phyloP scores from a whole-genome alignment of 2,888 invertebrate genomes.

The Cancer borealis region DNA sequence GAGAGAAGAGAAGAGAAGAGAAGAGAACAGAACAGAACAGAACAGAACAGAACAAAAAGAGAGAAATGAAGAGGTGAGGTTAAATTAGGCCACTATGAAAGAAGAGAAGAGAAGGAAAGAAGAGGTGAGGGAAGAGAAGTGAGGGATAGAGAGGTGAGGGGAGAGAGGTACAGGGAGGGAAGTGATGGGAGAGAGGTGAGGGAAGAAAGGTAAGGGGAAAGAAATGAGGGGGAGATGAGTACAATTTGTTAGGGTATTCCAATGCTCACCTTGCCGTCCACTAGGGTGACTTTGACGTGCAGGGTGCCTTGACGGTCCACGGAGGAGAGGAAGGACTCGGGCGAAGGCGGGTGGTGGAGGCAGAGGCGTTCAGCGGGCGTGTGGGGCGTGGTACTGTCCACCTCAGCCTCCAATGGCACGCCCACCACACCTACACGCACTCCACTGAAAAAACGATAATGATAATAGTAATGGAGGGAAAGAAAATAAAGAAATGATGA shows the following conservation, averaged over 20 bases:
- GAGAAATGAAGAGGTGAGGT: slow-evolving; percentile 3
- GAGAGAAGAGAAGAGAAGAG: neutral
- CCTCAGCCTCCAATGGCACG: neutral
- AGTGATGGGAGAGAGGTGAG: too few species aligned
- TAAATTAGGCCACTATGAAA: too few species aligned
- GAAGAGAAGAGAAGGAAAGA: neutral
- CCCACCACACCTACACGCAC: slow-evolving; percentile 27
- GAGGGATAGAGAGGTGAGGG: neutral
- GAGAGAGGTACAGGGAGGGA: neutral
- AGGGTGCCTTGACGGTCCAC: slow-evolving; percentile 66
- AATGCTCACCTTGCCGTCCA: slow-evolving; percentile 73
- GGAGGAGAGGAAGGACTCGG: slow-evolving; percentile 66
- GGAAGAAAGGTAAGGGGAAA: neutral
- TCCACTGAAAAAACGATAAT: neutral
- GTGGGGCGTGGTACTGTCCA: slow-evolving; percentile 34
- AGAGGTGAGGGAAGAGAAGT: neutral
- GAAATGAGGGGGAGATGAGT: neutral
- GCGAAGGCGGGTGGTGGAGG: slow-evolving; percentile 64
- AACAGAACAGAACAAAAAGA: neutral
- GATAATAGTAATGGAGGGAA: neutral
- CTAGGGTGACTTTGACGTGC: slow-evolving; percentile 70
- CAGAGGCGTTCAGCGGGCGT: slow-evolving; percentile 47
- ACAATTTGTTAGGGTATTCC: too few species aligned
- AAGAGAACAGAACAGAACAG: neutral
- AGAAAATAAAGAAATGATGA: neutral